These are phyloP conservation scores for Caenorhabditis becei DNA, from an alignment of 2,888 invertebrate genomes.

Conservation along the genomic window DNA sequence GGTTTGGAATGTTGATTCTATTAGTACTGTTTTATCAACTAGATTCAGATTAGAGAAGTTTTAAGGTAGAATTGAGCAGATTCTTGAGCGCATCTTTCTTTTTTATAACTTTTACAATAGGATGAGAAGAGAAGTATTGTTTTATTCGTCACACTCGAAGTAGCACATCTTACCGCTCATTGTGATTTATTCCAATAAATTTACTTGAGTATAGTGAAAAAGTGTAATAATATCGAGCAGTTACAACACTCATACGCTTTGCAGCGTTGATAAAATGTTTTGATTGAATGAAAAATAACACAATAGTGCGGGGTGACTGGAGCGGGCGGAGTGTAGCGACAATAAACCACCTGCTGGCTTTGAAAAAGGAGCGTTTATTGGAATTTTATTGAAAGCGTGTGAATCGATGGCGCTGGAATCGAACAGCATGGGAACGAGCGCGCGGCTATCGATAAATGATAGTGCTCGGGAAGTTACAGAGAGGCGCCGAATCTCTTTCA, in stretches of 20 bases:
- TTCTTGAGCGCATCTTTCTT: too few relatives aligned
- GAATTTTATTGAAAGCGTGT: slow-evolving; percentile 15
- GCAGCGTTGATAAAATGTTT: slow-evolving; percentile 50
- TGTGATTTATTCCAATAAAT: neutral
- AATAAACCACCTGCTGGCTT: slow-evolving; percentile 15
- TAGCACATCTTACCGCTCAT: neutral
- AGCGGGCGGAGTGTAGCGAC: slow-evolving; percentile 4
- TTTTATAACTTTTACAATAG: too few relatives aligned
- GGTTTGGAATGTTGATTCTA: neutral
- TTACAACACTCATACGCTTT: slow-evolving; percentile 7
- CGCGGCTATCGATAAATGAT: too few relatives aligned
- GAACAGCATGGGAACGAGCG: neutral
- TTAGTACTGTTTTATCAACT: neutral
- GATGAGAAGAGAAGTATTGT: too few relatives aligned
- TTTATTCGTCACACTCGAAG: too few relatives aligned
- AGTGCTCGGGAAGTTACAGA: too few relatives aligned
- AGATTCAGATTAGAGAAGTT: neutral
- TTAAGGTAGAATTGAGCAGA: neutral
- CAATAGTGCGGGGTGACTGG: slow-evolving; percentile 24
- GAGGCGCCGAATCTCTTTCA: too few relatives aligned
- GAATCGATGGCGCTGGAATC: neutral
- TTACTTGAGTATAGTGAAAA: neutral
- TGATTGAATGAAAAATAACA: slow-evolving; percentile 39
- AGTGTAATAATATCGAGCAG: neutral
- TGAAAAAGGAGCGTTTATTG: slow-evolving; percentile 29